Evolutionary conservation across 2,797 vertebrate genomes (phyloP).

Genomic region (Huso huso): DNA sequence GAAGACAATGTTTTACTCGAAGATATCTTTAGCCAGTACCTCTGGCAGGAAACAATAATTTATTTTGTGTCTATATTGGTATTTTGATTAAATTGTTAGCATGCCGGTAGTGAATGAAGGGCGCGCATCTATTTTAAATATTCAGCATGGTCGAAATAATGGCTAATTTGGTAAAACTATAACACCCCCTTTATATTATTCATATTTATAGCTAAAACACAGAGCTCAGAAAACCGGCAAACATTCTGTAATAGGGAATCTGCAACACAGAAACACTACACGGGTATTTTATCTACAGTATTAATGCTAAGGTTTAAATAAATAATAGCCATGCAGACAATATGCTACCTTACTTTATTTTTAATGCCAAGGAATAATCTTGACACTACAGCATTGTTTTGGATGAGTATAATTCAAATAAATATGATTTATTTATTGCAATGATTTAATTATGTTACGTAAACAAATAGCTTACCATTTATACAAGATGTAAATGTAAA

Average conservation of each 20-base stretch:
- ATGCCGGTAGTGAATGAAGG: constrained; percentile 61
- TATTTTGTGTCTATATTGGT: constrained; percentile 94
- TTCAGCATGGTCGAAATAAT: constrained; percentile 72
- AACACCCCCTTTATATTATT: constrained; percentile 34
- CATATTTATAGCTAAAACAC: neutral
- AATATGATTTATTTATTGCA: constrained; percentile 60
- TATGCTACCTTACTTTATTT: constrained; percentile 55
- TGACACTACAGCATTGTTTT: constrained; percentile 51
- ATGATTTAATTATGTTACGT: constrained; percentile 57
- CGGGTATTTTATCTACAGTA: constrained; percentile 55
- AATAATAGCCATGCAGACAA: constrained; percentile 52
- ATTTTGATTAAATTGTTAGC: constrained; percentile 94
- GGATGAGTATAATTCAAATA: constrained; percentile 44
- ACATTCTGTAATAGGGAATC: constrained; percentile 6
- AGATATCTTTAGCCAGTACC: constrained; percentile 67
- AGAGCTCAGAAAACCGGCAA: constrained; percentile 1
- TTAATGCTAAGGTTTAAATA: constrained; percentile 60
- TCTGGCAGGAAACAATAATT: constrained; percentile 75
- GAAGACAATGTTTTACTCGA: constrained; percentile 74
- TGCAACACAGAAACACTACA: constrained; percentile 22
- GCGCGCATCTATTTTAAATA: constrained; percentile 60
- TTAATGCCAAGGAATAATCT: constrained; percentile 56
- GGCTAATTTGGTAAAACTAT: constrained; percentile 49
- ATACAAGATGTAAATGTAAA: constrained; percentile 64
- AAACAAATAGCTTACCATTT: constrained; percentile 66